Evolutionary conservation across 2,113 vertebrate species (phyloP).

Genomic region (Chelonoidis abingdonii): DNA sequence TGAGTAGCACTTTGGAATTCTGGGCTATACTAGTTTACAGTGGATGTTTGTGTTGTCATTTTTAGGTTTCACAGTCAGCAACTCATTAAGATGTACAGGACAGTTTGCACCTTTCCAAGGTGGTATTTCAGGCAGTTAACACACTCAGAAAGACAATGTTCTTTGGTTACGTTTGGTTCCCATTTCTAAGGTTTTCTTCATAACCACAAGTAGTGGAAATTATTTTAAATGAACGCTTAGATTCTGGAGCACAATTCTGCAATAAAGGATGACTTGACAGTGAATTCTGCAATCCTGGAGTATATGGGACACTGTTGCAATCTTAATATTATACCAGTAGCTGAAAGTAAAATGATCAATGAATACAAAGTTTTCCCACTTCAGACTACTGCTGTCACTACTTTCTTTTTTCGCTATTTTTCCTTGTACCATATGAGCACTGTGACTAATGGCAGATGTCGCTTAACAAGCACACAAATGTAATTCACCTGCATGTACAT

Average conservation of each 20-base stretch:
- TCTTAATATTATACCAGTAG: background rate
- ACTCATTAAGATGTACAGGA: background rate
- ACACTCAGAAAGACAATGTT: background rate
- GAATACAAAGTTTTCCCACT: background rate
- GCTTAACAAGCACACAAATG: background rate
- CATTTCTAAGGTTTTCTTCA: background rate
- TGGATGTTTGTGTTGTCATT: background rate
- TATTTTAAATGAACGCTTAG: background rate
- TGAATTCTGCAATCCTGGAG: background rate
- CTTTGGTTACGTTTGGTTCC: background rate
- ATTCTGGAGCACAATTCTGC: background rate
- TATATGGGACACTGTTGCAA: background rate
- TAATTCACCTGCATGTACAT: background rate
- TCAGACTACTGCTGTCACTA: background rate
- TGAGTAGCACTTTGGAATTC: background rate
- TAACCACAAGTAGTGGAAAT: background rate
- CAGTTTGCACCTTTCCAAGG: background rate
- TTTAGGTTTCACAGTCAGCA: background rate
- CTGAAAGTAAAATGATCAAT: background rate
- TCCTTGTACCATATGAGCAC: background rate
- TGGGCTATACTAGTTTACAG: background rate
- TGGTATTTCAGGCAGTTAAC: background rate
- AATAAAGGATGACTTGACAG: background rate
- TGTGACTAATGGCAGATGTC: background rate
- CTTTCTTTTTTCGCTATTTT: background rate